Evolutionary conservation across 2,888 invertebrate species (phyloP).

Genomic region (Dexiosoma caninum): DNA sequence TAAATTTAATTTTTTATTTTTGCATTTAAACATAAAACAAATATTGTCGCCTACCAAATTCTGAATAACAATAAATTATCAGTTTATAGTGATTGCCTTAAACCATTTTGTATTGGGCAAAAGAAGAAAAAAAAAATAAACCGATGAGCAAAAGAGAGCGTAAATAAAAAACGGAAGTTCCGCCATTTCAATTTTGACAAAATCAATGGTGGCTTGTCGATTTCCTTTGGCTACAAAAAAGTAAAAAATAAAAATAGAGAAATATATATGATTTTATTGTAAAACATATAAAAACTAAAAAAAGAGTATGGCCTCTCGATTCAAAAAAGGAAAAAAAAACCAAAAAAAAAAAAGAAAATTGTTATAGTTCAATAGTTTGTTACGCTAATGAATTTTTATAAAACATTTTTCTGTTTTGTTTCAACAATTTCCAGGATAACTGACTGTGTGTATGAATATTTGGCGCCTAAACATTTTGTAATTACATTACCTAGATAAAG

Average conservation of each 20-base stretch:
- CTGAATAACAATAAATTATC: conserved; percentile 62
- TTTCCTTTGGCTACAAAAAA: conserved; percentile 54
- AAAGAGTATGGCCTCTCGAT: conserved; percentile 36
- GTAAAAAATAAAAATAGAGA: not conserved
- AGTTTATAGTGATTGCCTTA: conserved; percentile 52
- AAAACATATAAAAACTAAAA: not conserved
- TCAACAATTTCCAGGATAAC: conserved; percentile 38
- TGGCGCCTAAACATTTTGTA: conserved; percentile 57
- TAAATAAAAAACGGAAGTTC: conserved; percentile 52
- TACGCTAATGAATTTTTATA: conserved; percentile 54
- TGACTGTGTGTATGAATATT: conserved; percentile 21
- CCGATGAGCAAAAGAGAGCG: conserved; percentile 3
- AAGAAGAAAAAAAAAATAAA: no score
- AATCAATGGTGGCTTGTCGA: conserved; percentile 61
- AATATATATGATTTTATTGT: conserved; percentile 7
- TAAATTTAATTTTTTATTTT: conserved; percentile 23
- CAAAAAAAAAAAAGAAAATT: conserved; percentile 52
- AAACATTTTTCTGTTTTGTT: conserved; percentile 9
- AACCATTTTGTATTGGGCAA: conserved; percentile 43
- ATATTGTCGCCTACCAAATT: conserved; percentile 51
- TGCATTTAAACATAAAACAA: conserved; percentile 25
- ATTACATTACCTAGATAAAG: conserved; percentile 48
- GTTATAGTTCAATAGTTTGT: conserved; percentile 59
- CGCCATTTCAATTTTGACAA: conserved; percentile 59
- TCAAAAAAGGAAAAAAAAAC: conserved; percentile 55